A percentile compares a stretch with the other conserved stretches of the same genome.
Conservation (phyloP, 2,113 vertebrate species). For the Pluvialis apricaria region DNA sequence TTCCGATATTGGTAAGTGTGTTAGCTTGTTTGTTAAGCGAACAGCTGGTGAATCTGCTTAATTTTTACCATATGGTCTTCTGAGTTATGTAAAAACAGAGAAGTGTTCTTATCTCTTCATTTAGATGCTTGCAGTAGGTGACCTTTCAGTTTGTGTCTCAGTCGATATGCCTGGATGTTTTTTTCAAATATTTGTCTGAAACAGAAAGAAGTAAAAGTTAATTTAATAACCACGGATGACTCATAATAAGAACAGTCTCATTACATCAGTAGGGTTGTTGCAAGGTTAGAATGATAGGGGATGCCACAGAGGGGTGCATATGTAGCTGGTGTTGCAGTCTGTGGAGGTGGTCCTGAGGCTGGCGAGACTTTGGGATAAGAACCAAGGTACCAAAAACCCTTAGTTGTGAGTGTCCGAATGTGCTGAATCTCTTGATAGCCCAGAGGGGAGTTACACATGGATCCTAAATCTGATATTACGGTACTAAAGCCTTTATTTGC, state of each 20-base stretch:
- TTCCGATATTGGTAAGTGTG: neutral
- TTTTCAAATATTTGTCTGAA: constrained; percentile 4
- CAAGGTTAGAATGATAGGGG: neutral
- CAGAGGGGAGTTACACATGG: neutral
- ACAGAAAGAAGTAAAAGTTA: constrained; percentile 44
- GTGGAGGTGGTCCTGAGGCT: neutral
- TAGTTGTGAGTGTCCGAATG: neutral
- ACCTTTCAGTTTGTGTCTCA: constrained; percentile 27
- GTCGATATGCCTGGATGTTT: neutral
- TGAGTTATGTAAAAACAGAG: constrained; percentile 8
- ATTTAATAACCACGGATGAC: constrained; percentile 17
- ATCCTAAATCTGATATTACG: neutral
- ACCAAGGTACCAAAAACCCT: neutral
- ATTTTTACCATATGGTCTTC: constrained; percentile 36
- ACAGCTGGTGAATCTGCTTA: constrained; percentile 9
- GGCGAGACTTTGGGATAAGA: neutral
- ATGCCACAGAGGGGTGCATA: fast-evolving
- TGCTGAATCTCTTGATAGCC: neutral
- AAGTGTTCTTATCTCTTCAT: neutral
- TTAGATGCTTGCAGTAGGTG: constrained; percentile 9
- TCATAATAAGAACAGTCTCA: constrained; percentile 19
- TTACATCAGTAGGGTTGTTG: neutral
- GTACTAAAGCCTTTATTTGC: neutral
- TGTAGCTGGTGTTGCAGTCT: neutral
- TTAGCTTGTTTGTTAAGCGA: neutral